These are phyloP conservation scores for Monodelphis domestica DNA, from an alignment of 2,797 vertebrate species.

Conservation along the genomic window DNA sequence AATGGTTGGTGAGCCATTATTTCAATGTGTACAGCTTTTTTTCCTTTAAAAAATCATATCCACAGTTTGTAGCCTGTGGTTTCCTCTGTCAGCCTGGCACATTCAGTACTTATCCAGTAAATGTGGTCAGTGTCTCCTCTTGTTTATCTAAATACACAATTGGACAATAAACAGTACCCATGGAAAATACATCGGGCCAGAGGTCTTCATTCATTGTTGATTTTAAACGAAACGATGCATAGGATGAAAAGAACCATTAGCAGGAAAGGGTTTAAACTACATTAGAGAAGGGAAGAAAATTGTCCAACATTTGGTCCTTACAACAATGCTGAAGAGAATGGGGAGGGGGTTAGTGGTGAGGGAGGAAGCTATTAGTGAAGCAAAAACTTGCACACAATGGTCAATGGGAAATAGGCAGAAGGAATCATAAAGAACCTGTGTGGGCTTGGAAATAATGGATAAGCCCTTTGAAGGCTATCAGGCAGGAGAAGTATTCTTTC, in stretches of 20 bases:
- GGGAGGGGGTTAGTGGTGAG: slow-evolving; percentile 28
- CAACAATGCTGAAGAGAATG: slow-evolving; percentile 63
- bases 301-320: slow-evolving; percentile 71
- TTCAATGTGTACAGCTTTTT: background rate
- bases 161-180: slow-evolving; percentile 81
- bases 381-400: slow-evolving; percentile 59
- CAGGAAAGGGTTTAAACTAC: slow-evolving; percentile 67
- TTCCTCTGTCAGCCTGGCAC: slow-evolving; percentile 15
- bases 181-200: slow-evolving; percentile 65
- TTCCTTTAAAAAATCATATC: background rate
- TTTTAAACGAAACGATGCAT: slow-evolving; percentile 83
- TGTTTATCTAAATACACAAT: slow-evolving; percentile 78
- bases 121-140: slow-evolving; percentile 76
- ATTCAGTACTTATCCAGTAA: slow-evolving; percentile 63
- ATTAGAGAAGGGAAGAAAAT: slow-evolving; percentile 74
- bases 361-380: slow-evolving; percentile 67
- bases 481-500: slow-evolving; percentile 82
- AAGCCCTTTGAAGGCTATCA: slow-evolving; percentile 87
- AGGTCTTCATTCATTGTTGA: slow-evolving; percentile 80
- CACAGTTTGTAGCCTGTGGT: too few species aligned
- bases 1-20: background rate
- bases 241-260: slow-evolving; percentile 82
- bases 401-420: slow-evolving; percentile 41
- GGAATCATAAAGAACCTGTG: background rate
- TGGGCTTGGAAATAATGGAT: slow-evolving; percentile 86